Percentiles rank a stretch among this genome's conserved stretches.
These are phyloP conservation scores for Drosophila saltans DNA, from an alignment of 1,140 invertebrate species.

Conservation along the genomic window DNA sequence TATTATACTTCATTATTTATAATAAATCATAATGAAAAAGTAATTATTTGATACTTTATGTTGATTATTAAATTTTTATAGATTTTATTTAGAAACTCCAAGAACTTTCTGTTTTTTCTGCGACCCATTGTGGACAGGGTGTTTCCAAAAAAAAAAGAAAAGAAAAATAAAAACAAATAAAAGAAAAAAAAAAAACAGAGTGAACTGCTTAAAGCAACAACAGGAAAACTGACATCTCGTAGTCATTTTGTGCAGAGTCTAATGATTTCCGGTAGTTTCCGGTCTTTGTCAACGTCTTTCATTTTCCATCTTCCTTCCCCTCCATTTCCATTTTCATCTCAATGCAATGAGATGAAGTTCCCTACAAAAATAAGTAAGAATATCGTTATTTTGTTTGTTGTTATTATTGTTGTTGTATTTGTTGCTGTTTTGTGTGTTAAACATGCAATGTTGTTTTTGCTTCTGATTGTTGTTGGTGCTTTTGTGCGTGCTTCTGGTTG, in stretches of 20 bases:
- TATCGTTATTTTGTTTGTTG: constrained; percentile 40
- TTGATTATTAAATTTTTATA: no score
- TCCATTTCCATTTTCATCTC: constrained; percentile 32
- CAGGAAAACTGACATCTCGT: constrained; percentile 59
- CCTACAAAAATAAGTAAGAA: constrained; percentile 48
- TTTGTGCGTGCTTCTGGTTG: constrained; percentile 45
- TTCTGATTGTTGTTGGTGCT: constrained; percentile 32
- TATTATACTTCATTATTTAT: no score
- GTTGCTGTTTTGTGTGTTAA: constrained; percentile 45
- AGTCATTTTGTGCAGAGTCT: constrained; percentile 78
- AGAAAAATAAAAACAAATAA: constrained; percentile 6
- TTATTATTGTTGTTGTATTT: constrained; percentile 25
- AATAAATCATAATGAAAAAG: no score
- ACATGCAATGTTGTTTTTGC: constrained; percentile 48
- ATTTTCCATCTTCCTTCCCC: constrained; percentile 23
- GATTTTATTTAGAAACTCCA: background rate
- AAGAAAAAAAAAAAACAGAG: no score
- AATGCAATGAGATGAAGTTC: constrained; percentile 37
- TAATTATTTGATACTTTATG: no score
- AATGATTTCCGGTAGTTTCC: constrained; percentile 81
- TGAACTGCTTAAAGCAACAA: constrained; percentile 48
- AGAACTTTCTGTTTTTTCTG: background rate
- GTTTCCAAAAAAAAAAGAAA: background rate
- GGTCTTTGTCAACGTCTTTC: constrained; percentile 55
- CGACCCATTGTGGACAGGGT: background rate